Evolutionary conservation across 2,797 vertebrate species (phyloP), one percentile per base, ranked within the genome.

Genomic region (Manis crassicaudata): DNA sequence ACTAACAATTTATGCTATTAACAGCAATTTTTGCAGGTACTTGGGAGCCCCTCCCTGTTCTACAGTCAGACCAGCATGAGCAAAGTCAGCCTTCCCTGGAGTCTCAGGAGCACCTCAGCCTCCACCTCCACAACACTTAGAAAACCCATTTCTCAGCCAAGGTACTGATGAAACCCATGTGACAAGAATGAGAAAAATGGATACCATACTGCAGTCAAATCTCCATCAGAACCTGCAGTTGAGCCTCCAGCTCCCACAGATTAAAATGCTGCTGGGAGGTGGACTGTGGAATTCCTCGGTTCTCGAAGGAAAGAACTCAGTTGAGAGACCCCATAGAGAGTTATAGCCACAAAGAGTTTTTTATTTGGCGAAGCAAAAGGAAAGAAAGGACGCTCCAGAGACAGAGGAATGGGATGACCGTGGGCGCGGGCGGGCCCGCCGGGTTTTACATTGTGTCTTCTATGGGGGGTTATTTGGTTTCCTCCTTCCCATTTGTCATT

Each of bases 131-230:
- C 13, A 27, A 12, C 37, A 62, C 52, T 50, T 29, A n/a, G 29
- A 90, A 92, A 96, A 93, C 6, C 4, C 35, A 63, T 65, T 75
- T 75, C 46, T 80, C 25, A 79, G 58, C 40, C 63, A 85, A 88
- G 40, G 17, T 43, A 63, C 0, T 40, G 29, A 77, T 68, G 60
- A 70, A 86, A 85, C 54, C 12, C 17, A 32, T 1, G 5, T 25
- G 13, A 81, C 18, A 23, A 43, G 4, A 20, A 7, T 7, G 81
- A 80, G 80, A 72, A 62, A 60, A 37, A 43, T 3, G 2, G 17
- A 65, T 1, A 16, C 18, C 2, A n/a, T 14, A 16, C 32, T 32
- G 58, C 29, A 40, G 20, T 2, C 5, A 29, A 84, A 12, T 90
- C 67, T 88, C 35, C 23, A 32, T 37, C 32, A 54, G n/a, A 85